phyloP scores from a whole-genome alignment of 2,113 vertebrate genomes.

The Ursus arctos region DNA sequence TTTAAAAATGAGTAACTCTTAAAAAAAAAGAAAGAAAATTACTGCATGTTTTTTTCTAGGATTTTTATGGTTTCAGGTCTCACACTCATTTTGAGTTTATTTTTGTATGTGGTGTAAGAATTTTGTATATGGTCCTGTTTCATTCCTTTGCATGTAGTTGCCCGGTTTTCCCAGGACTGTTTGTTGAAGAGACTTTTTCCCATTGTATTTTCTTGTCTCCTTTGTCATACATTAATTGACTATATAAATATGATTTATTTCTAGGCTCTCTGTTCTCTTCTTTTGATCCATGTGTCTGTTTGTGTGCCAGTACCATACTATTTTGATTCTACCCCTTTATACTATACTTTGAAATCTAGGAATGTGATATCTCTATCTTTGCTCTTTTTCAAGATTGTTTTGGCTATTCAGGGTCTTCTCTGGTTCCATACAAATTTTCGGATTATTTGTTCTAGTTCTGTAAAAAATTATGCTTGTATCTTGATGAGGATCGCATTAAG shows the following conservation, averaged over 20 bases:
- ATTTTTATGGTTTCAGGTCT: not conserved
- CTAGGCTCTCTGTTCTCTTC: not conserved
- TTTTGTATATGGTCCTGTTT: not conserved
- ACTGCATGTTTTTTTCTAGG: not conserved
- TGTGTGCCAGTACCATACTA: not conserved
- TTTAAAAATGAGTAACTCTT: not conserved
- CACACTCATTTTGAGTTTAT: not conserved
- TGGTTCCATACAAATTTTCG: not conserved
- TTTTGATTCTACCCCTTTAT: not conserved
- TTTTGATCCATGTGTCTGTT: not conserved
- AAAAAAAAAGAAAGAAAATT: not conserved
- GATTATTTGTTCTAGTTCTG: not conserved
- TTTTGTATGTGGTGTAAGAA: not conserved
- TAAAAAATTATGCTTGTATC: not conserved
- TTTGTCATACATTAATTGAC: not conserved
- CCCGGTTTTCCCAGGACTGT: not conserved
- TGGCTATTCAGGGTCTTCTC: not conserved
- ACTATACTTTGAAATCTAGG: not conserved
- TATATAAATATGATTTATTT: not conserved
- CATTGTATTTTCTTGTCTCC: not conserved
- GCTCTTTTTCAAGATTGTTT: not conserved
- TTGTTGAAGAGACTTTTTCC: not conserved
- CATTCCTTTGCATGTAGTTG: not conserved
- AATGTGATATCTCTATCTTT: not conserved
- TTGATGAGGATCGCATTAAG: not conserved